These are phyloP conservation scores for Heliothis subflexa DNA, from an alignment of 1,140 invertebrate genomes.

Conservation along the genomic window DNA sequence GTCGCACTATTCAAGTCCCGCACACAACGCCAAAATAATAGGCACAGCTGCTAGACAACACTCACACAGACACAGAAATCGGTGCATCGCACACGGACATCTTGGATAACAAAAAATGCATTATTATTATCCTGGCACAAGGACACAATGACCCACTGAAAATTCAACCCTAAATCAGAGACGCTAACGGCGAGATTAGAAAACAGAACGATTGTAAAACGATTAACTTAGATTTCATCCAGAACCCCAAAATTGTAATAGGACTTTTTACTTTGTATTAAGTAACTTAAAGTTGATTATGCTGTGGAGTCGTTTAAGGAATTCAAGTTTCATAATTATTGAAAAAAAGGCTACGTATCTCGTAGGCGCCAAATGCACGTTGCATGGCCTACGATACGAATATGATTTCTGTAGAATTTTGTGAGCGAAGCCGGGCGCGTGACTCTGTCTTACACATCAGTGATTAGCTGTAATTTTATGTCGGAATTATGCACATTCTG, in stretches of 20 bases:
- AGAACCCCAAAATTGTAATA: conserved; percentile 43
- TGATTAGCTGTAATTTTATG: conserved; percentile 36
- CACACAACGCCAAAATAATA: conserved; percentile 73
- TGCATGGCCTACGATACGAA: conserved; percentile 74
- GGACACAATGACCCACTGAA: conserved; percentile 59
- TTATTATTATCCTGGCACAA: conserved; percentile 83
- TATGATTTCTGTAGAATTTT: conserved; percentile 60
- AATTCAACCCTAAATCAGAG: conserved; percentile 53
- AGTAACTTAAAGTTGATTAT: conserved; percentile 52
- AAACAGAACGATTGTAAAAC: conserved; percentile 52
- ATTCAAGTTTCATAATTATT: conserved; percentile 81
- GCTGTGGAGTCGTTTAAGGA: conserved; percentile 59
- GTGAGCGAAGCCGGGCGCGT: conserved; percentile 41
- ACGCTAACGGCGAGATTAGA: conserved; percentile 44
- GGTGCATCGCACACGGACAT: conserved; percentile 82
- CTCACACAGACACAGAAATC: conserved; percentile 70
- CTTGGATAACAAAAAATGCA: conserved; percentile 80
- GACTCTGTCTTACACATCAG: conserved; percentile 42
- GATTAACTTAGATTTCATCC: conserved; percentile 83
- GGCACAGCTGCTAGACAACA: conserved; percentile 82
- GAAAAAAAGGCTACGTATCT: conserved; percentile 77
- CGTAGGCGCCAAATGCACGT: conserved; percentile 81
- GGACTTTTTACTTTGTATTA: conserved; percentile 51
- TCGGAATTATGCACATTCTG: conserved; percentile 12
- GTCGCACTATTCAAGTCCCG: conserved; percentile 53